Evolutionary conservation across 1,140 invertebrate genomes (phyloP).

Genomic region (Musca vetustissima): DNA sequence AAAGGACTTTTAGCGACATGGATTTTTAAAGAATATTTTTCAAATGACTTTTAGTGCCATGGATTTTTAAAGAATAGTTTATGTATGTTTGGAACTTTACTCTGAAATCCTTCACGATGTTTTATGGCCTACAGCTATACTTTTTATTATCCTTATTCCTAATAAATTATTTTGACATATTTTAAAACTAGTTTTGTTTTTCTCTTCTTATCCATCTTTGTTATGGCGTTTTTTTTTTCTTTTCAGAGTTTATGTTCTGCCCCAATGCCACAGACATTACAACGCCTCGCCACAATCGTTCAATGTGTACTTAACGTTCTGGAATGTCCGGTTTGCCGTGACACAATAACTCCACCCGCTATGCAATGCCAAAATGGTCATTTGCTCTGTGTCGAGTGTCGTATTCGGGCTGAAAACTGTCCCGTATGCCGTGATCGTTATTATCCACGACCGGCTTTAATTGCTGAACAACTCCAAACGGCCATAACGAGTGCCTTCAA

Average conservation of each 20-base stretch:
- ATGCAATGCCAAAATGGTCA: slow-evolving; percentile 70
- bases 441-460: slow-evolving; percentile 39
- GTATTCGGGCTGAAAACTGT: slow-evolving; percentile 62
- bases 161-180: too few species aligned
- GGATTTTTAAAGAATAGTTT: too few species aligned
- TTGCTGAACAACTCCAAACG: slow-evolving; percentile 57
- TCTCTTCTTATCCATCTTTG: too few species aligned
- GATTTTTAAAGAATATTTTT: too few species aligned
- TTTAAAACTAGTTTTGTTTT: too few species aligned
- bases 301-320: slow-evolving; percentile 59
- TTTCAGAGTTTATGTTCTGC: slow-evolving; percentile 57
- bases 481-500: slow-evolving; percentile 58
- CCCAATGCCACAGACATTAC: slow-evolving; percentile 59
- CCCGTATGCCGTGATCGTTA: slow-evolving; percentile 63
- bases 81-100: too few species aligned
- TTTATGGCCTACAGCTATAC: too few species aligned
- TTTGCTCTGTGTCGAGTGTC: slow-evolving; percentile 64
- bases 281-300: slow-evolving; percentile 57
- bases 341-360: slow-evolving; percentile 64
- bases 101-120: too few species aligned
- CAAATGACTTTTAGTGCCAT: too few species aligned
- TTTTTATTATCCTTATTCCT: too few species aligned
- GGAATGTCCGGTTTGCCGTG: slow-evolving; percentile 67
- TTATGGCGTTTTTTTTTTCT: neutral
- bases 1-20: too few species aligned